A percentile compares a stretch with the other conserved stretches of the same genome.
Evolutionary conservation across 1,140 invertebrate genomes (phyloP).

Genomic region (Drosophila tristis): DNA sequence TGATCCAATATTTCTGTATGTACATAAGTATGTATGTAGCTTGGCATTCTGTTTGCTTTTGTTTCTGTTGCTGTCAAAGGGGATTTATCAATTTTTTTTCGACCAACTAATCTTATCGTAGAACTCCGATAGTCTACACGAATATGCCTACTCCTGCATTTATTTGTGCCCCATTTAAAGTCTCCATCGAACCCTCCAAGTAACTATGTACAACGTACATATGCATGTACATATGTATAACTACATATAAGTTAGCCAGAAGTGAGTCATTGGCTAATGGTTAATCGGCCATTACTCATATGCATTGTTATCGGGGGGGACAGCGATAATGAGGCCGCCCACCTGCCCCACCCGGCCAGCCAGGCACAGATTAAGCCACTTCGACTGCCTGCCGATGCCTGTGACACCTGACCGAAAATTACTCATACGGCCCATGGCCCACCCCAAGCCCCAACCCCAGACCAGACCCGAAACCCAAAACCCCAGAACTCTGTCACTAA

Average conservation of each 20-base stretch:
- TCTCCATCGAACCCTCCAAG: slow-evolving; percentile 3
- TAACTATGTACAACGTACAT: neutral
- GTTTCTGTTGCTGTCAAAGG: slow-evolving; percentile 20
- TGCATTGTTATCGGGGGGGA: slow-evolving; percentile 29
- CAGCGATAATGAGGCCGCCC: slow-evolving; percentile 14
- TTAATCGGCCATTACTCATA: slow-evolving; percentile 57
- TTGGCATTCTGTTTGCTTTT: neutral
- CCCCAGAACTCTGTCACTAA: slow-evolving; percentile 10
- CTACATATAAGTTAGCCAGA: neutral
- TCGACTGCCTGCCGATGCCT: slow-evolving; percentile 11
- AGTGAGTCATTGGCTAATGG: slow-evolving; percentile 20
- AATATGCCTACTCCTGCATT: neutral
- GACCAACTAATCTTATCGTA: slow-evolving; percentile 43
- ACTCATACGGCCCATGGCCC: too few species aligned
- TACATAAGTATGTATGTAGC: too few species aligned
- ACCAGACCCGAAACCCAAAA: neutral
- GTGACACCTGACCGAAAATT: slow-evolving; percentile 34
- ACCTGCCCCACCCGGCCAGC: neutral
- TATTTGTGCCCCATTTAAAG: slow-evolving; percentile 26
- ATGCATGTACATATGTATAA: neutral
- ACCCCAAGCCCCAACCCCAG: too few species aligned
- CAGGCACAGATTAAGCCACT: slow-evolving; percentile 5
- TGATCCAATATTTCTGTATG: too few species aligned
- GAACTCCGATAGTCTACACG: slow-evolving; percentile 24
- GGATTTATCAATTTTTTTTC: neutral